phyloP scores from a whole-genome alignment of 1,140 invertebrate genomes.

The Heliconius eleuchia region DNA sequence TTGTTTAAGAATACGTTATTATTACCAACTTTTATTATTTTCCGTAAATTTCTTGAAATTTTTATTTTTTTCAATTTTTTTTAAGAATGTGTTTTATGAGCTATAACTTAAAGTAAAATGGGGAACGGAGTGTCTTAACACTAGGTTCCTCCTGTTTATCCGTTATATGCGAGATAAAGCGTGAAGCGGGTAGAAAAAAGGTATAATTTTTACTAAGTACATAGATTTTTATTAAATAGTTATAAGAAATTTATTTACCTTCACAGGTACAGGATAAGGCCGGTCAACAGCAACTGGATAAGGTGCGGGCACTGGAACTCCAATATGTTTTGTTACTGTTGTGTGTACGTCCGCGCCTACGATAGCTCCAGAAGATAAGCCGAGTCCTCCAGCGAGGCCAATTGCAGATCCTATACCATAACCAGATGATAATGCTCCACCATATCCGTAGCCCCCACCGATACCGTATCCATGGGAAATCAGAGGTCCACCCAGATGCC shows the following conservation, averaged over 20 bases:
- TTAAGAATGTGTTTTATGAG: too few species aligned
- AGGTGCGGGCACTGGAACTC: conserved; percentile 73
- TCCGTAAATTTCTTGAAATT: too few species aligned
- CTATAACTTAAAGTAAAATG: too few species aligned
- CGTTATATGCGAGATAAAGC: too few species aligned
- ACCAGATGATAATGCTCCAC: conserved; percentile 24
- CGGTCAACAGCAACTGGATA: conserved; percentile 74
- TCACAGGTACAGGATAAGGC: conserved; percentile 68
- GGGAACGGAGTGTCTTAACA: too few species aligned
- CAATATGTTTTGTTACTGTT: conserved; percentile 76
- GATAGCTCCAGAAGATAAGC: conserved; percentile 45
- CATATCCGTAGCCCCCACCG: conserved; percentile 27
- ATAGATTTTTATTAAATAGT: too few species aligned
- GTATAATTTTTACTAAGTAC: too few species aligned
- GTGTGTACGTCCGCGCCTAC: conserved; percentile 76
- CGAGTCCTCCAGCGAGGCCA: conserved; percentile 38
- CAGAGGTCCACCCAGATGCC: conserved; percentile 56
- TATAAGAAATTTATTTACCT: conserved; percentile 44
- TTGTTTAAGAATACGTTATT: background rate
- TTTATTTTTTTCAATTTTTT: too few species aligned
- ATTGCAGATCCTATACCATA: conserved; percentile 33
- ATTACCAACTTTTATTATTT: background rate
- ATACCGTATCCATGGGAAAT: conserved; percentile 46
- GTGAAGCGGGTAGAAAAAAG: too few species aligned
- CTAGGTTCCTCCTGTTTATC: too few species aligned